Base-by-base conservation (phyloP, 2,888 invertebrate species). In the Plagodis dolabraria region DNA sequence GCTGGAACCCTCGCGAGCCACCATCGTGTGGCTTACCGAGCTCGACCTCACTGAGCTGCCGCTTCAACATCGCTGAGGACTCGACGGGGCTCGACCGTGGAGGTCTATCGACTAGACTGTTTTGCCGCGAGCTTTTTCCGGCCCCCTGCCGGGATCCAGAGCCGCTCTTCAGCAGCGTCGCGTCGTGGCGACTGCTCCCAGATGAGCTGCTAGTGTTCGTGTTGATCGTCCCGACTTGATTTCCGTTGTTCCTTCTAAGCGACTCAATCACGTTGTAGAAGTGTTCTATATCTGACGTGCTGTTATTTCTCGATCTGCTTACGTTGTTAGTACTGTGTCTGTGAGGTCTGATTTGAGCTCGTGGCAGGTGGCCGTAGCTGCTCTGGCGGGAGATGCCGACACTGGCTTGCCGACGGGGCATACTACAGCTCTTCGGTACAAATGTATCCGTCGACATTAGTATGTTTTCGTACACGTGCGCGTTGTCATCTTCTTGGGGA, bases 391-490 rank as follows among this genome's bases (percentile, higher is more conserved):
- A 75, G 62, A 89, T 83, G 48, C 82, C 83, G 60, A 70, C 83
- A 60, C 78, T 76, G 47, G 85, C 79, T 60, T 85, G 86, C 12
- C 92, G 82, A 2, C 93, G 85, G 50, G 93, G 93, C 92, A 92
- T 92, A 71, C 88, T 92, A 71, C 92, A 91, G 67, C 89, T 92
- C 67, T 84, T 86, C 38, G 90, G 87, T 33, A 86, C 85, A 72
- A 87, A 86, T 5, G 82, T 64, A 40, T 89, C 90, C 64, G 80
- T 80, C 33, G 82, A 70, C 71, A 80, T 57, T 6, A 85, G 70
- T 1, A 93, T 76, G 76, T 93, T 93, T 67, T 93, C 93, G 70
- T 93, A 93, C 43, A 93, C 87, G 70, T 93, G 93, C 7, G 84
- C 79, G 70, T 76, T 75, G 54, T 88, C 89, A 57, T 92, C 92